These are phyloP conservation scores for Trogon melanurus DNA, from an alignment of 2,113 vertebrate species.

Conservation along the genomic window DNA sequence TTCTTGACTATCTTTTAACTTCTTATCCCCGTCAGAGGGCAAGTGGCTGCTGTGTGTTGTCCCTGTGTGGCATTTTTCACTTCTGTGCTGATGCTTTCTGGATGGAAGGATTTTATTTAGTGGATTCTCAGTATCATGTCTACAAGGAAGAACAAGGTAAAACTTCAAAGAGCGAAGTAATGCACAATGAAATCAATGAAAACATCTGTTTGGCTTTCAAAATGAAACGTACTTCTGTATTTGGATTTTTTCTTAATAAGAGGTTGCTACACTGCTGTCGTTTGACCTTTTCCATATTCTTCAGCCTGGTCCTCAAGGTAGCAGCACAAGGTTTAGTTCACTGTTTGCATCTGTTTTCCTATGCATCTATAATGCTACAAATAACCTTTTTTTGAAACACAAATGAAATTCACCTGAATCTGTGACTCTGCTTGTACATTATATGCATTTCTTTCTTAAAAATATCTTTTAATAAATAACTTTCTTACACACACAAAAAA, in stretches of 20 bases:
- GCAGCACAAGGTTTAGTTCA: neutral
- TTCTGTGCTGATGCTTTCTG: conserved; percentile 49
- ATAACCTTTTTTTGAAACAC: neutral
- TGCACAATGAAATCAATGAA: neutral
- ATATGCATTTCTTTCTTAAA: neutral
- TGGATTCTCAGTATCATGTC: conserved; percentile 41
- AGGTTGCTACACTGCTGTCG: neutral
- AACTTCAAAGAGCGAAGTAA: neutral
- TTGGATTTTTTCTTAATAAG: neutral
- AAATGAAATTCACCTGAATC: neutral
- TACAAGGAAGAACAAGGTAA: conserved; percentile 34
- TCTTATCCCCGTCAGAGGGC: conserved; percentile 54
- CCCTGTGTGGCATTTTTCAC: conserved; percentile 21
- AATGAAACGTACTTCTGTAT: neutral
- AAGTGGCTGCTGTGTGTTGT: neutral
- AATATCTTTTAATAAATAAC: neutral
- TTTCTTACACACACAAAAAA: neutral
- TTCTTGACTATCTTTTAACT: neutral
- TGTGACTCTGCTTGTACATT: neutral
- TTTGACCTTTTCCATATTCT: neutral
- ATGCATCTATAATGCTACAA: neutral
- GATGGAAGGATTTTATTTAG: conserved; percentile 28
- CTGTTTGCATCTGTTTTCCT: neutral
- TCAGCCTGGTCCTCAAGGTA: neutral
- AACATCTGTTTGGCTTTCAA: neutral